Conservation (phyloP, 1,140 invertebrate species). For the Bicyclus anynana region DNA sequence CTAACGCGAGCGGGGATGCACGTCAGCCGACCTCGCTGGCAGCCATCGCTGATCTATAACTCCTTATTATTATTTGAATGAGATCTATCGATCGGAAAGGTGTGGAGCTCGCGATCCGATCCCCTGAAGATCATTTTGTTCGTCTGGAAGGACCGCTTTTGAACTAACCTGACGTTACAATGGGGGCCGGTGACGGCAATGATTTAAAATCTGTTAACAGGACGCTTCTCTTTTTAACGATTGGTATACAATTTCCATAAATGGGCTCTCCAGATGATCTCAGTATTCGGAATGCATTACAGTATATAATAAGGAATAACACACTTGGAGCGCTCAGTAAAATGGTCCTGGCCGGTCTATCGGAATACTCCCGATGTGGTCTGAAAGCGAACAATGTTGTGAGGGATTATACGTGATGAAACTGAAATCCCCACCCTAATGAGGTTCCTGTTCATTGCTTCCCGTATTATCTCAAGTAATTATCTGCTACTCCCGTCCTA, state of each 20-base stretch:
- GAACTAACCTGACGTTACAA: slow-evolving; percentile 75
- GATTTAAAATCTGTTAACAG: slow-evolving; percentile 78
- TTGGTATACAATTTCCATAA: slow-evolving; percentile 75
- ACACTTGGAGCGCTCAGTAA: slow-evolving; percentile 28
- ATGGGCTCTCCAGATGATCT: slow-evolving; percentile 68
- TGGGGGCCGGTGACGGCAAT: slow-evolving; percentile 69
- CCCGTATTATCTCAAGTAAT: slow-evolving; percentile 59
- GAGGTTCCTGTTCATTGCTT: slow-evolving; percentile 51
- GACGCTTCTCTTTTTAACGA: slow-evolving; percentile 75
- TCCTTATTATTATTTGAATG: slow-evolving; percentile 76
- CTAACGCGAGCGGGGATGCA: slow-evolving; percentile 24
- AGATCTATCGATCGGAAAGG: slow-evolving; percentile 73
- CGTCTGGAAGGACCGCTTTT: slow-evolving; percentile 70
- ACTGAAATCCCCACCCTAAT: slow-evolving; percentile 55
- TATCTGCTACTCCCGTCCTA: slow-evolving; percentile 45
- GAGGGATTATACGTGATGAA: slow-evolving; percentile 51
- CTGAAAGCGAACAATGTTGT: slow-evolving; percentile 42
- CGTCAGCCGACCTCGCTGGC: slow-evolving; percentile 46
- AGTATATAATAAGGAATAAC: slow-evolving; percentile 58
- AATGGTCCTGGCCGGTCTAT: slow-evolving; percentile 17
- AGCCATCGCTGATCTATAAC: slow-evolving; percentile 68
- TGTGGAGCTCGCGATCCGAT: slow-evolving; percentile 64
- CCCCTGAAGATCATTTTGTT: slow-evolving; percentile 72
- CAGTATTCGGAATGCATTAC: slow-evolving; percentile 48
- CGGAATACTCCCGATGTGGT: slow-evolving; percentile 26